Conservation (phyloP, 2,888 invertebrate genomes). For the Trachelus stipa region DNA sequence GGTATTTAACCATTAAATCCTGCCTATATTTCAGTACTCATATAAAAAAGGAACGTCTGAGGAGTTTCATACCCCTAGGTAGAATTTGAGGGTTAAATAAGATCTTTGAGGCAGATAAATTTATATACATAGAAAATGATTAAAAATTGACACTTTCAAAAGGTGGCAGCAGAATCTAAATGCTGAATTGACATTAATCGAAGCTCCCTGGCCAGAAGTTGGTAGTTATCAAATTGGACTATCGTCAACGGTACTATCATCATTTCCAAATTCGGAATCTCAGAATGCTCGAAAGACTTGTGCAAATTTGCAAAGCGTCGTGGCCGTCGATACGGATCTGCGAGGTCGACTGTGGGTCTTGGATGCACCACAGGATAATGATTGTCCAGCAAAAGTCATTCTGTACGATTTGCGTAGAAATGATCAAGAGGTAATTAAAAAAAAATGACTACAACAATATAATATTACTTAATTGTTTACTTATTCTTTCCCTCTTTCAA, state of each 20-base stretch:
- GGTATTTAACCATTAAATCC: constrained; percentile 36
- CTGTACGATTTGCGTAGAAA: constrained; percentile 63
- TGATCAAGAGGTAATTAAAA: constrained; percentile 38
- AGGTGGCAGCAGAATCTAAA: constrained; percentile 19
- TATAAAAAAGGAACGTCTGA: not conserved
- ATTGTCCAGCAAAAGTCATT: constrained; percentile 64
- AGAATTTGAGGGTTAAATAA: not conserved
- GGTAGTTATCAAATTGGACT: constrained; percentile 15
- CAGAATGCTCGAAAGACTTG: constrained; percentile 47
- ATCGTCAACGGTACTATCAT: not conserved
- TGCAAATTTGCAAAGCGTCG: constrained; percentile 59
- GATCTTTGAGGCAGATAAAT: not conserved
- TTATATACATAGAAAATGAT: not conserved
- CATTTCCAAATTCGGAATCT: constrained; percentile 29
- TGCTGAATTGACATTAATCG: constrained; percentile 53
- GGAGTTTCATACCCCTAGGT: not conserved
- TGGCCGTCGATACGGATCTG: constrained; percentile 62
- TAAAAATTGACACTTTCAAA: not conserved
- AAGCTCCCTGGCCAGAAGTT: constrained; percentile 61
- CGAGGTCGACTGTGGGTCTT: constrained; percentile 67
- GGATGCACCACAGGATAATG: constrained; percentile 58
- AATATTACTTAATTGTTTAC: not conserved
- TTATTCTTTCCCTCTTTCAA: not conserved
- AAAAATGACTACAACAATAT: constrained; percentile 4
- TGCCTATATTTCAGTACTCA: not conserved